A percentile compares a stretch with the other conserved stretches of the same genome.
These are phyloP conservation scores for Uromys caudimaculatus DNA, from an alignment of 2,797 vertebrate genomes.

Conservation along the genomic window DNA sequence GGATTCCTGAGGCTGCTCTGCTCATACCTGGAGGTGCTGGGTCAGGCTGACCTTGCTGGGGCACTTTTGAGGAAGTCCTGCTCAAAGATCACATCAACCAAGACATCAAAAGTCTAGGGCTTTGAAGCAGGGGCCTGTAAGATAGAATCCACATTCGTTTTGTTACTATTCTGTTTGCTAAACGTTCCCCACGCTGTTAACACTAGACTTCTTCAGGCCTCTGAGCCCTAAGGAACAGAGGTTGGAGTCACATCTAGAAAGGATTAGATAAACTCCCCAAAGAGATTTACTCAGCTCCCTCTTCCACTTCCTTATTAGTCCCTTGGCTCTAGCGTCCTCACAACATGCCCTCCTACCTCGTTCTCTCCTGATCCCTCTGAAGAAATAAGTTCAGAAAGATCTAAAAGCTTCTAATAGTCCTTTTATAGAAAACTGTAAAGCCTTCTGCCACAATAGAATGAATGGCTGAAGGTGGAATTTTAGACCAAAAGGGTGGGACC, in stretches of 20 bases:
- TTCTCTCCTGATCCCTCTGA: not conserved
- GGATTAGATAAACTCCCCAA: fast-evolving
- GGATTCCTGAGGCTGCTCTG: not conserved
- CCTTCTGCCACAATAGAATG: not conserved
- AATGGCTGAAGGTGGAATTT: not conserved
- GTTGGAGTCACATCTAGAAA: not conserved
- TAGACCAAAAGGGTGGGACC: not conserved
- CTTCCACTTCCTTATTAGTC: not conserved
- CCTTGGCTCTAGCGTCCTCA: not conserved
- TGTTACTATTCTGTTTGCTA: not conserved
- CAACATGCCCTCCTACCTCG: not conserved
- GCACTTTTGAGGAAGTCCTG: not conserved
- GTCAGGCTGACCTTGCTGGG: not conserved
- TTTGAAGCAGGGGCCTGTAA: fast-evolving
- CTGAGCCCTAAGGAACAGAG: no score
- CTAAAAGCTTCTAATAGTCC: slow-evolving; percentile 1
- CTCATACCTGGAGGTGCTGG: not conserved
- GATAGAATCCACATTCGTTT: not conserved
- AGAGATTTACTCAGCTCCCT: fast-evolving
- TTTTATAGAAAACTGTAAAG: not conserved
- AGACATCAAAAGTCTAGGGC: not conserved
- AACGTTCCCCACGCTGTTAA: not conserved
- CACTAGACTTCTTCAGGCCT: no score
- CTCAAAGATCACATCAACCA: not conserved
- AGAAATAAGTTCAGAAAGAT: not conserved